Conservation (phyloP, 2,888 invertebrate genomes). For the Ditylenchus weischeri region DNA sequence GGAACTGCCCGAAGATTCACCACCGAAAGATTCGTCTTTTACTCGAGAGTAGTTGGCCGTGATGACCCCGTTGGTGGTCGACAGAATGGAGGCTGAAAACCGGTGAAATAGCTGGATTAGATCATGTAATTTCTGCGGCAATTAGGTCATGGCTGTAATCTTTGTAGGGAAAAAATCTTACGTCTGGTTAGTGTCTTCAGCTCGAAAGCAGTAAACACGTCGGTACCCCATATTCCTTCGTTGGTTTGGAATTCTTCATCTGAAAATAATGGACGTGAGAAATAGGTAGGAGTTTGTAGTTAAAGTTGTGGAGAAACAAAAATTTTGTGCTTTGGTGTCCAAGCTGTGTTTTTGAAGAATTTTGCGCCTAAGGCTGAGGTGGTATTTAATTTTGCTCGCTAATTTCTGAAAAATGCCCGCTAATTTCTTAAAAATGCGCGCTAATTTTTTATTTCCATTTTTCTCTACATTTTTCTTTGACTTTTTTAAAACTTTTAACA, state of each 20-base stretch:
- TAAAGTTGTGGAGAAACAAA: too few relatives aligned
- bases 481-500: too few relatives aligned
- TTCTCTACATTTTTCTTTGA: too few relatives aligned
- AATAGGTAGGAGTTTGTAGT: too few relatives aligned
- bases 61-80: constrained; percentile 23
- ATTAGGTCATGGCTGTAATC: too few relatives aligned
- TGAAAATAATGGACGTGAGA: constrained; percentile 4
- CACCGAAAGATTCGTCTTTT: constrained; percentile 15
- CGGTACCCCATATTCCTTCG: constrained; percentile 98
- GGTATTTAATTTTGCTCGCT: too few relatives aligned
- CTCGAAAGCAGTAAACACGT: constrained; percentile 98
- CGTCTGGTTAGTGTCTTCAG: constrained; percentile 97
- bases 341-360: too few relatives aligned
- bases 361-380: too few relatives aligned
- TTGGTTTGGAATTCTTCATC: constrained; percentile 16
- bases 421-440: too few relatives aligned
- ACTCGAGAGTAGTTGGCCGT: constrained; percentile 12
- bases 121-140: neutral
- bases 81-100: constrained; percentile 28
- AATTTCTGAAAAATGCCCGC: too few relatives aligned
- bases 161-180: constrained; percentile 61
- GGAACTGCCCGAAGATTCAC: constrained; percentile 3
- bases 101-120: neutral
- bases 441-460: too few relatives aligned
- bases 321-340: too few relatives aligned